Percentiles rank a stretch among this genome's conserved stretches.
phyloP scores from a whole-genome alignment of 1,140 invertebrate genomes.

The Saccostrea glomerata region DNA sequence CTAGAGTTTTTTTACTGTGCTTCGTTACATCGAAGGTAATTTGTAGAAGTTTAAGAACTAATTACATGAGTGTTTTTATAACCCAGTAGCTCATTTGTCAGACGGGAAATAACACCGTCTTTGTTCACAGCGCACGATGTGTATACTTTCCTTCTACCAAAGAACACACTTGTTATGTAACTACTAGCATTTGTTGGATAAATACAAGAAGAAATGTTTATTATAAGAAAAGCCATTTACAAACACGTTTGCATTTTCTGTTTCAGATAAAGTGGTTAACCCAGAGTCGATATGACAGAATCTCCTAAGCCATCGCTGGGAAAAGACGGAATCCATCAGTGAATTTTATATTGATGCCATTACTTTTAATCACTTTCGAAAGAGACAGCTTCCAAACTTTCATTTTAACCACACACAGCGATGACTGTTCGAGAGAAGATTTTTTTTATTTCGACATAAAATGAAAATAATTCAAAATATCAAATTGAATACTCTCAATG shows the following conservation, averaged over 20 bases:
- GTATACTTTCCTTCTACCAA: neutral
- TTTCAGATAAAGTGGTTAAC: slow-evolving; percentile 20
- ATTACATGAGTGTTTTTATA: slow-evolving; percentile 27
- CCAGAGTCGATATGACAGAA: neutral
- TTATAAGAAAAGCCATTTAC: slow-evolving; percentile 38
- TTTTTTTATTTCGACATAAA: neutral
- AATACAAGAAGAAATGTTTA: slow-evolving; percentile 35
- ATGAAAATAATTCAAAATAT: too few relatives aligned
- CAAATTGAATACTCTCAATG: neutral
- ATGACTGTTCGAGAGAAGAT: neutral
- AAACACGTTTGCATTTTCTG: slow-evolving; percentile 36
- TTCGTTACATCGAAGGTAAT: neutral
- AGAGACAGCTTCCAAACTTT: slow-evolving; percentile 32
- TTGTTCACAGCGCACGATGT: slow-evolving; percentile 7
- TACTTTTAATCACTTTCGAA: slow-evolving; percentile 24
- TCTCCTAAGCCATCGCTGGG: slow-evolving; percentile 18
- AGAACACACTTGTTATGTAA: slow-evolving; percentile 28
- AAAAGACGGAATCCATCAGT: neutral
- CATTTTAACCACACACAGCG: slow-evolving; percentile 29
- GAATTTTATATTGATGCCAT: slow-evolving; percentile 29
- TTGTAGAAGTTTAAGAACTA: slow-evolving; percentile 29
- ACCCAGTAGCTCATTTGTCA: slow-evolving; percentile 25
- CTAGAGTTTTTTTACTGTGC: neutral
- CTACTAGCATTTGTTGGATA: slow-evolving; percentile 38
- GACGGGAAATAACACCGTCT: neutral